Conservation (phyloP, 2,113 vertebrate species). For the Empidonax alnorum region DNA sequence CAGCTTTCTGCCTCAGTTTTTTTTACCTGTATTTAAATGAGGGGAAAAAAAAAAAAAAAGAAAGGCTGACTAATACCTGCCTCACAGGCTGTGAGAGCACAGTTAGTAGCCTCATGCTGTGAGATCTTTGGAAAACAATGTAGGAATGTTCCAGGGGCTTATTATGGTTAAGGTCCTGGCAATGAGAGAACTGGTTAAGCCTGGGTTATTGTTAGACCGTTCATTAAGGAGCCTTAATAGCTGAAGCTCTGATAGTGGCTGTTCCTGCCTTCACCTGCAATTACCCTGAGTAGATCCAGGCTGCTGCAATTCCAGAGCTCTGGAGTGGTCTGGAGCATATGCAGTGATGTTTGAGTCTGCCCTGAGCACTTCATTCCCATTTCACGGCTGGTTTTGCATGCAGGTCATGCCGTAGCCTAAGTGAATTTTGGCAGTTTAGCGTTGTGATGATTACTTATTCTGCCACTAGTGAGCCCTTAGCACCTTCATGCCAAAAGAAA, state of each 20-base stretch:
- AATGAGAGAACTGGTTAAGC: constrained; percentile 33
- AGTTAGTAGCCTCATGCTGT: neutral
- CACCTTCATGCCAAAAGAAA: neutral
- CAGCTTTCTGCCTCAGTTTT: constrained; percentile 16
- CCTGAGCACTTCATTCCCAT: neutral
- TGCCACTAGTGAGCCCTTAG: constrained; percentile 16
- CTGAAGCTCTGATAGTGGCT: neutral
- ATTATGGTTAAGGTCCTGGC: neutral
- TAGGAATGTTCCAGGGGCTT: constrained; percentile 6
- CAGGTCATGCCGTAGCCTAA: neutral
- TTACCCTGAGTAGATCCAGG: neutral
- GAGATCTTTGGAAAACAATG: constrained; percentile 7
- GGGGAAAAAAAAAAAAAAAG: neutral
- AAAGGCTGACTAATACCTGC: constrained; percentile 24
- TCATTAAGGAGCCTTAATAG: constrained; percentile 25
- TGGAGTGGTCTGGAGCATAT: neutral
- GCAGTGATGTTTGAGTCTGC: neutral
- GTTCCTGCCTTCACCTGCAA: neutral
- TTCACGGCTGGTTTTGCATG: constrained; percentile 48
- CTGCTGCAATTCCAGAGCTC: neutral
- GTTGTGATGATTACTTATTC: neutral
- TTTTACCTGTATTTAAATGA: constrained; percentile 33
- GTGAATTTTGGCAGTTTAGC: constrained; percentile 11
- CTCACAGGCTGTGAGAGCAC: neutral
- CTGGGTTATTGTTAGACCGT: constrained; percentile 19